Conservation (phyloP, 2,888 invertebrate species). For the Pachydiplax longipennis region DNA sequence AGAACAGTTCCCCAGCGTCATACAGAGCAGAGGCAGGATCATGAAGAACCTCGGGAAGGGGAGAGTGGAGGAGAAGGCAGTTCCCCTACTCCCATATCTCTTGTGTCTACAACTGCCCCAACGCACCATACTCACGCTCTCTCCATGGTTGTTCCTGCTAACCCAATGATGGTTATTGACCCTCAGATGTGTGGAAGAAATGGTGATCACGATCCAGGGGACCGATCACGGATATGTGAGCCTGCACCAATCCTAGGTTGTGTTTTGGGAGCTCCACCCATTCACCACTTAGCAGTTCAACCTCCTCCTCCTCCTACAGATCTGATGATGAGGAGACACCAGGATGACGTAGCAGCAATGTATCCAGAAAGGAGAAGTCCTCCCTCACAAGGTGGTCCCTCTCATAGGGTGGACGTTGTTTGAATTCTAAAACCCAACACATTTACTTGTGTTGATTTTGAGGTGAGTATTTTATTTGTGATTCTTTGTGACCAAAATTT, state of each 20-base stretch:
- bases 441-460: not conserved
- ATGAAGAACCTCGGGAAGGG: not conserved
- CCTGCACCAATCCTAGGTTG: not conserved
- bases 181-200: not conserved
- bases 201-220: not conserved
- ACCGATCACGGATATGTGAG: not conserved
- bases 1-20: not conserved
- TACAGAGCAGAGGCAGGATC: not conserved
- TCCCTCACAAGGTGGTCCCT: not conserved
- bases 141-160: conserved; percentile 31
- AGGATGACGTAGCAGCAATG: not conserved
- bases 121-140: not conserved
- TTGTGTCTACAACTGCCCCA: not conserved
- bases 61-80: not conserved
- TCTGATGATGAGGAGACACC: not conserved
- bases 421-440: not conserved
- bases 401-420: not conserved
- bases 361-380: not conserved
- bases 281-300: not conserved
- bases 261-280: not conserved
- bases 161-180: conserved; percentile 9
- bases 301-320: not conserved
- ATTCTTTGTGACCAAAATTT: no score
- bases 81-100: not conserved
- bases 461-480: not conserved